phyloP scores from a whole-genome alignment of 2,113 vertebrate species.

The Panurus biarmicus region DNA sequence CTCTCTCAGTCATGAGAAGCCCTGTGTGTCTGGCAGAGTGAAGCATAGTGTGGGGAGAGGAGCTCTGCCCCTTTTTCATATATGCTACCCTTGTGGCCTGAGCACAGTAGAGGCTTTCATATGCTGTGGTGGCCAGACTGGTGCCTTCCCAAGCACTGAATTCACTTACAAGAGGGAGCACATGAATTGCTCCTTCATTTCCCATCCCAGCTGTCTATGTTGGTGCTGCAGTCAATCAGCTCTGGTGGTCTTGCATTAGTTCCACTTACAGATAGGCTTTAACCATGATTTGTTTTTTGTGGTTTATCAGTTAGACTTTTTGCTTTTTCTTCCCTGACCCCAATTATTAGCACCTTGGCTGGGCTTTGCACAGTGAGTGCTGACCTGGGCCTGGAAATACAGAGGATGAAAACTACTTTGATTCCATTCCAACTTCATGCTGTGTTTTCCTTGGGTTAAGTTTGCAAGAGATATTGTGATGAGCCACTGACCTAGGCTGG shows the following conservation, averaged over 20 bases:
- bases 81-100: not conserved
- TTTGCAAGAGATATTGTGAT: not conserved
- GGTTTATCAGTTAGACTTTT: not conserved
- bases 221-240: not conserved
- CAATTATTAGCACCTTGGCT: not conserved
- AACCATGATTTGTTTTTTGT: not conserved
- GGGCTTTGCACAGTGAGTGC: not conserved
- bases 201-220: not conserved
- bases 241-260: not conserved
- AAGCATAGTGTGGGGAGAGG: not conserved
- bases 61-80: not conserved
- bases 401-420: not conserved
- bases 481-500: not conserved
- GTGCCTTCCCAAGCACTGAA: not conserved
- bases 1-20: not conserved
- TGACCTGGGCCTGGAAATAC: not conserved
- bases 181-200: constrained; percentile 37
- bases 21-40: not conserved
- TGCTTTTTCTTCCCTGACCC: not conserved
- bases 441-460: not conserved
- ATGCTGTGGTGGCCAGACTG: not conserved
- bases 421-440: not conserved
- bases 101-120: constrained; percentile 40
- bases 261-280: not conserved
- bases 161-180: not conserved